Percentiles rank a stretch among this genome's conserved stretches.
Evolutionary conservation across 2,888 invertebrate species (phyloP).

Genomic region (Drosophila greeni): DNA sequence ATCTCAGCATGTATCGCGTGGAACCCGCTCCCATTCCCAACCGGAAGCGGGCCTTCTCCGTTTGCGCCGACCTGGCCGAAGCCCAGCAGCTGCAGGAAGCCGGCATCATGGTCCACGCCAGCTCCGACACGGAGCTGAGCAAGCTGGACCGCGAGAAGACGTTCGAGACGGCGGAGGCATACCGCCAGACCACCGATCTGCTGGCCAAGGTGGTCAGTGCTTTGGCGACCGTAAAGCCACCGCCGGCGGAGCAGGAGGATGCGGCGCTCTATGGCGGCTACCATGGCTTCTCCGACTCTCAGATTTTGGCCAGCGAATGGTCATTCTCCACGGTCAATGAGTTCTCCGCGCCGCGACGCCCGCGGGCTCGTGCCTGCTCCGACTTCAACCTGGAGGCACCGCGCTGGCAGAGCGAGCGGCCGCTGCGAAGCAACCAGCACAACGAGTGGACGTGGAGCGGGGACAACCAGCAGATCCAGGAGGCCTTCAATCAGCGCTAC

Average conservation of each 20-base stretch:
- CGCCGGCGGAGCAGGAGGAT: conserved; percentile 79
- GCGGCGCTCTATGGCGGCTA: conserved; percentile 79
- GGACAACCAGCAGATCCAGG: conserved; percentile 78
- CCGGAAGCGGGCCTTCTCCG: conserved; percentile 84
- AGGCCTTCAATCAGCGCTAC: conserved; percentile 76
- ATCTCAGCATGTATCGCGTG: conserved; percentile 83
- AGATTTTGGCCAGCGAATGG: conserved; percentile 87
- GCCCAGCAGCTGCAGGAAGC: conserved; percentile 39
- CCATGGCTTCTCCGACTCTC: conserved; percentile 86
- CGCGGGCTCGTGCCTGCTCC: conserved; percentile 82
- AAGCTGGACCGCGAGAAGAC: conserved; percentile 89
- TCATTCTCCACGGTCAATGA: conserved; percentile 76
- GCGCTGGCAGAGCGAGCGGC: conserved; percentile 49
- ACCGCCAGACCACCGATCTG: conserved; percentile 87
- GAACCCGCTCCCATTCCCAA: conserved; percentile 79
- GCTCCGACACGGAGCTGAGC: conserved; percentile 88
- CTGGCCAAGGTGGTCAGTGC: conserved; percentile 88
- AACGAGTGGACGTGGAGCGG: conserved; percentile 80
- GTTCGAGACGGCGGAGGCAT: conserved; percentile 82
- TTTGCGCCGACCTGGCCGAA: conserved; percentile 80
- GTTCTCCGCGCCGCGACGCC: conserved; percentile 69
- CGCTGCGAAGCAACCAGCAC: conserved; percentile 54
- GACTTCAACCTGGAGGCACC: conserved; percentile 79
- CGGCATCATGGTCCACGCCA: conserved; percentile 80
- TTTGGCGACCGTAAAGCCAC: conserved; percentile 82